Base-by-base conservation (phyloP, 2,797 vertebrate species). In the Erpetoichthys calabaricus region DNA sequence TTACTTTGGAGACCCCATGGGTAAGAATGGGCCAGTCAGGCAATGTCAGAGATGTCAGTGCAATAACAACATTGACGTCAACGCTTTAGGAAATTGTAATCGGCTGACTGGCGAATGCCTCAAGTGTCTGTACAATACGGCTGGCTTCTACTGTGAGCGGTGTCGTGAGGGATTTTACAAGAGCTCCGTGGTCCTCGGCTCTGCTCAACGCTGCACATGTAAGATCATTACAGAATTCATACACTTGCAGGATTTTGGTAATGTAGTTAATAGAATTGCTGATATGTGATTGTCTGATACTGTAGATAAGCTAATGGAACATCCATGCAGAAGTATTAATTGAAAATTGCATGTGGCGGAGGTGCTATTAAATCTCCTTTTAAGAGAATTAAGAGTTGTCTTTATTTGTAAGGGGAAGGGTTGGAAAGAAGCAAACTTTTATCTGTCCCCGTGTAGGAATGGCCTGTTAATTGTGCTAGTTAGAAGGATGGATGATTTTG, bases 41-140 rank as follows among this genome's bases (percentile, higher is more conserved):
- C 75, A 82, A 4, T 98, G 95, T 73, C 74, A 59, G 45, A 81
- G 56, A 0, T 97, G 94, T 65, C 66, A 4, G 2, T 98, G 94
- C 64, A 86, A 83, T 0, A 78, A 82, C 1, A 89, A 88, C 0
- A 64, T 85, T 5, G 84, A 93, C 7, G 60, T 73, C 53, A 75
- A 67, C 0, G 71, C 74, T 1, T 63, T 71, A 1, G 80, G 84
- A n/a, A 91, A 77, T 72, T 97, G 92, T 8, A 75, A 93, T 57
- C 74, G 44, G 3, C 42, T 47, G 57, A 91, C 73, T 0, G 92
- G 92, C 3, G 70, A 85, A 54, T 95, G 92, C 65, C 67, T 84
- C 60, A 82, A 67, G 60, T 93, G 89, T 57, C 2, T 72, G 54
- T 65, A 88, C 73, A 80, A 87, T 74, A 91, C 86, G 0, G 75